Evolutionary conservation across 2,797 vertebrate species (phyloP).

Genomic region (Bradypodion ventrale): DNA sequence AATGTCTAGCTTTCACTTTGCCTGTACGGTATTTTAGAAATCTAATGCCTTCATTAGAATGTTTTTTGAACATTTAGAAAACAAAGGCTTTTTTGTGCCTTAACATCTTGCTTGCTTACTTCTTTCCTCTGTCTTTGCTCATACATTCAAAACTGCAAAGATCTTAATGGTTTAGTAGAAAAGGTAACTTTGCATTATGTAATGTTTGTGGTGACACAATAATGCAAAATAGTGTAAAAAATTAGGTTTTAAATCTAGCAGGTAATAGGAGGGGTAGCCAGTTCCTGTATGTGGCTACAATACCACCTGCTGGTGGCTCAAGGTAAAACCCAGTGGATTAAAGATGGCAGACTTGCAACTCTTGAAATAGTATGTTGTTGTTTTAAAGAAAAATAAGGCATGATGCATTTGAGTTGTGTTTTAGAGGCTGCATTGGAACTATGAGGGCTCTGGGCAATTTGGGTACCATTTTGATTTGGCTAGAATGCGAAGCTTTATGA

Average conservation of each 20-base stretch:
- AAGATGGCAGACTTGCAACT: constrained; percentile 33
- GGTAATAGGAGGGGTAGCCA: constrained; percentile 11
- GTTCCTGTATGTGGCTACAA: constrained; percentile 24
- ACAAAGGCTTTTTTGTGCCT: constrained; percentile 19
- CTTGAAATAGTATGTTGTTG: constrained; percentile 22
- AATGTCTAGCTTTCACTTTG: constrained; percentile 12
- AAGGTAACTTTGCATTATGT: neutral
- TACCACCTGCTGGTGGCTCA: constrained; percentile 42
- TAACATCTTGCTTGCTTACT: neutral
- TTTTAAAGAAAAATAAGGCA: constrained; percentile 11
- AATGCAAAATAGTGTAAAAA: constrained; percentile 20
- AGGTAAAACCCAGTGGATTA: constrained; percentile 33
- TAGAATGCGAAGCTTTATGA: neutral
- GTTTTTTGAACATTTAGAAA: neutral
- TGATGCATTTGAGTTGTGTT: neutral
- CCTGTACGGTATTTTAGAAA: neutral
- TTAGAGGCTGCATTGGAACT: neutral
- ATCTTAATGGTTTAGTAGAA: constrained; percentile 26
- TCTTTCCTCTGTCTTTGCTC: constrained; percentile 30
- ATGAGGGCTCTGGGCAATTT: neutral
- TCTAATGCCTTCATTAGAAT: constrained; percentile 6
- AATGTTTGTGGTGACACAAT: neutral
- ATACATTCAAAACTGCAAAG: constrained; percentile 24
- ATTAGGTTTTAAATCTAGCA: constrained; percentile 33
- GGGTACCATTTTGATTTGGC: neutral